Conservation (phyloP, 2,888 invertebrate species). For the Amitus sp. region DNA sequence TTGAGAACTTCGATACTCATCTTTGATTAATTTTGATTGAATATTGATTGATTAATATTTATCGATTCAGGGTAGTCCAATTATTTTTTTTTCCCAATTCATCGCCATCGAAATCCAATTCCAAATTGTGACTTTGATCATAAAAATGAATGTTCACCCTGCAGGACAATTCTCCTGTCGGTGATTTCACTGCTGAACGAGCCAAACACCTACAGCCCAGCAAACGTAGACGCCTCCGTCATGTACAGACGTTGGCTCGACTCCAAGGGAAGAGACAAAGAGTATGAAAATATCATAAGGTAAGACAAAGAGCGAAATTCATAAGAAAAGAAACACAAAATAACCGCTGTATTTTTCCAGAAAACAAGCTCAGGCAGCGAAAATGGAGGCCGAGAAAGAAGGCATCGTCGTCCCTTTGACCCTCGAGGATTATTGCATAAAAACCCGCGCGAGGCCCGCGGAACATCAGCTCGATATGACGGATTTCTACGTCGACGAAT, state of each 20-base stretch:
- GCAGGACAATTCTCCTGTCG: slow-evolving; percentile 93
- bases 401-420: slow-evolving; percentile 97
- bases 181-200: slow-evolving; percentile 99
- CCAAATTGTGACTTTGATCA: no score
- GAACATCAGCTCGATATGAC: slow-evolving; percentile 90
- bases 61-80: no score
- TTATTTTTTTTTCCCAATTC: no score
- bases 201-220: slow-evolving; percentile 99
- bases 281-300: slow-evolving; percentile 99
- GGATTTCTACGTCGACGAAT: slow-evolving; percentile 96
- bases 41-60: no score
- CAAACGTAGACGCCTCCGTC: slow-evolving; percentile 99
- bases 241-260: slow-evolving; percentile 99
- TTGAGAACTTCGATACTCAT: no score
- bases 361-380: slow-evolving; percentile 96
- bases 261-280: slow-evolving; percentile 96
- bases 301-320: slow-evolving; percentile 59
- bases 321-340: no score
- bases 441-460: slow-evolving; percentile 87
- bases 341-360: no score
- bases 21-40: no score
- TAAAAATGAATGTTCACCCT: slow-evolving; percentile 17
- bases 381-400: slow-evolving; percentile 95
- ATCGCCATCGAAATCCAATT: no score
- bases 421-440: slow-evolving; percentile 98